Evolutionary conservation across 2,888 invertebrate species (phyloP), one percentile per base, ranked within the genome.

Genomic region (Lordiphosa andalusiaca): DNA sequence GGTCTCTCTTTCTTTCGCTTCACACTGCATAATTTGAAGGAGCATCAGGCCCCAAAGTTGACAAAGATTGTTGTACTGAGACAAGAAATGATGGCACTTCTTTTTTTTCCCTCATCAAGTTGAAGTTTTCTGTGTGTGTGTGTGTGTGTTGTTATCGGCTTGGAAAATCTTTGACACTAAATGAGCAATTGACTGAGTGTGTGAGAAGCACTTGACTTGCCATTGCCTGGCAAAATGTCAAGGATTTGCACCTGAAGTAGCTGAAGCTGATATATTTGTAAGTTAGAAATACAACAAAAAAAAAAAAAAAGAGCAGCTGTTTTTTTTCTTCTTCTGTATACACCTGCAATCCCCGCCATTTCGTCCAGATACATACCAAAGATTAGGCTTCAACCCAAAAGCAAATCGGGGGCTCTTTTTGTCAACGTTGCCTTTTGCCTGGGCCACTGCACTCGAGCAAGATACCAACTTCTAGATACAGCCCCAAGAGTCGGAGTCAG

Each of bases 101-200:
- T 54, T 23, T n/a, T 10, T 36, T n/a, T 40, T n/a, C 5, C 10
- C 25, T 37, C 38, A 12, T 9, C 23, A 67, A 62, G 65, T 72
- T 80, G 49, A 50, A 39, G 49, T 35, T 70, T 46, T 19, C 19
- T 53, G 52, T 67, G 56, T 66, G 51, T 52, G 42, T 55, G 44
- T 52, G 35, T 16, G 53, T 40, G 40, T 33, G 23, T 38, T 52
- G 41, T 61, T 76, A 77, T 78, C 77, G 50, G 51, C 48, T 60
- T 65, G 85, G 83, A 83, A 78, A 84, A 78, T 78, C 77, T 78
- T 78, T 83, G 84, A 80, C 85, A 84, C 85, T 78, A 85, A 81
- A 81, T 81, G 85, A 81, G 80, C 80, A 81, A 81, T 81, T 85
- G 80, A 80, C 80, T 85, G 70, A 76, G 73, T 73, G 78, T n/a